These are phyloP conservation scores for Galemys pyrenaicus DNA, from an alignment of 2,113 vertebrate species.

Conservation along the genomic window DNA sequence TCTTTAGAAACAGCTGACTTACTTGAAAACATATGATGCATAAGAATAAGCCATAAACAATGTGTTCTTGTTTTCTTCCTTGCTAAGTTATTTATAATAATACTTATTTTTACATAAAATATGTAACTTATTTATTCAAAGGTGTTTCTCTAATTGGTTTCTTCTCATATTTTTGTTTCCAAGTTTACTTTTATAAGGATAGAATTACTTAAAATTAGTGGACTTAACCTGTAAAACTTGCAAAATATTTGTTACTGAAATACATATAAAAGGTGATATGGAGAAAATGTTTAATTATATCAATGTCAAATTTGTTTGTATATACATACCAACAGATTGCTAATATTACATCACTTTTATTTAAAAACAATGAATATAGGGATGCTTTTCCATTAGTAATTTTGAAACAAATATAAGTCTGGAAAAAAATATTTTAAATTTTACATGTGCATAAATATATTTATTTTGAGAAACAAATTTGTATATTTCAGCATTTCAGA, in stretches of 20 bases:
- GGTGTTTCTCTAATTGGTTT: neutral
- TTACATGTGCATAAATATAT: neutral
- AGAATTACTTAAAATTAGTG: neutral
- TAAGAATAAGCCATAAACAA: conserved; percentile 53
- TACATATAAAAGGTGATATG: neutral
- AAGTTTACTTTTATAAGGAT: neutral
- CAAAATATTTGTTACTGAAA: neutral
- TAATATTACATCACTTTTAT: neutral
- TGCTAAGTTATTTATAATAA: conserved; percentile 51
- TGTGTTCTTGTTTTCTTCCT: conserved; percentile 5
- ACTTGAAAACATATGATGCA: conserved; percentile 8
- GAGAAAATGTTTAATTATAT: neutral
- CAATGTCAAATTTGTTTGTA: neutral
- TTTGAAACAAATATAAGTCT: neutral
- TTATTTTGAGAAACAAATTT: neutral
- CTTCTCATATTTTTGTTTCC: neutral
- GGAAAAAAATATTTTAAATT: neutral
- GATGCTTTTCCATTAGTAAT: neutral
- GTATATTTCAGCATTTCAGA: neutral
- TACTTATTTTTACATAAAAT: conserved; percentile 3
- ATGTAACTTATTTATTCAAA: neutral
- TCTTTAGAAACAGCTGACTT: neutral
- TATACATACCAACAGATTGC: neutral
- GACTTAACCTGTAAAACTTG: neutral
- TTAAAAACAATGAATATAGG: neutral